Conservation (phyloP, 2,888 invertebrate species). For the Phengaris arion region DNA sequence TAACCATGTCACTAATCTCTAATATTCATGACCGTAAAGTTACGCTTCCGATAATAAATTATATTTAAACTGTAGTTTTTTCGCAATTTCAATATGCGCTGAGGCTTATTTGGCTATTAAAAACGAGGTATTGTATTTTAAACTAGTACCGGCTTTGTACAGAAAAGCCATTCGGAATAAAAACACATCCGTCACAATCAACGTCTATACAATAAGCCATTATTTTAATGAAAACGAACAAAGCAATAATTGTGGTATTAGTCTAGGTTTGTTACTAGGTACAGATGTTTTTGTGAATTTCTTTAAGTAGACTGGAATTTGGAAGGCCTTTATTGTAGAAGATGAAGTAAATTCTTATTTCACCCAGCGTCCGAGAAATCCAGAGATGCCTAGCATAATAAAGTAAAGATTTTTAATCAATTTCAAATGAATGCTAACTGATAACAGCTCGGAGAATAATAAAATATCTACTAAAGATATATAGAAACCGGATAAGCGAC, state of each 20-base stretch:
- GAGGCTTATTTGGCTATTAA: background rate
- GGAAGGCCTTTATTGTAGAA: background rate
- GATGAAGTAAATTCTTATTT: no score
- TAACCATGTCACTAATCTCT: no score
- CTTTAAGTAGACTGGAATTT: background rate
- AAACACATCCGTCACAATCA: conserved; percentile 10
- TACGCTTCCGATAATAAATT: no score
- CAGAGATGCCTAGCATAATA: no score
- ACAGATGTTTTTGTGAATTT: background rate
- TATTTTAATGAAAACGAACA: conserved; percentile 20
- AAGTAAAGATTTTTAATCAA: no score
- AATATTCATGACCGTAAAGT: no score
- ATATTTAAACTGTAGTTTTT: background rate
- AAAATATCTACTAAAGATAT: no score
- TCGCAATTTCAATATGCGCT: background rate
- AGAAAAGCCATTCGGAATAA: conserved; percentile 1
- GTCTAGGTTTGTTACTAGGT: background rate
- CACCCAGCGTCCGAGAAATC: no score
- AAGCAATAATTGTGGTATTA: background rate
- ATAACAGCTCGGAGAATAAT: no score
- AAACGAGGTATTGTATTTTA: conserved; percentile 17
- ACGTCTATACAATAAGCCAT: background rate
- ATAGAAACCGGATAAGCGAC: no score
- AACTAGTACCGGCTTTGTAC: background rate
- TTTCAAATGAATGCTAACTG: no score